Evolutionary conservation across 1,140 invertebrate species (phyloP).

Genomic region (Plutomurus gul): DNA sequence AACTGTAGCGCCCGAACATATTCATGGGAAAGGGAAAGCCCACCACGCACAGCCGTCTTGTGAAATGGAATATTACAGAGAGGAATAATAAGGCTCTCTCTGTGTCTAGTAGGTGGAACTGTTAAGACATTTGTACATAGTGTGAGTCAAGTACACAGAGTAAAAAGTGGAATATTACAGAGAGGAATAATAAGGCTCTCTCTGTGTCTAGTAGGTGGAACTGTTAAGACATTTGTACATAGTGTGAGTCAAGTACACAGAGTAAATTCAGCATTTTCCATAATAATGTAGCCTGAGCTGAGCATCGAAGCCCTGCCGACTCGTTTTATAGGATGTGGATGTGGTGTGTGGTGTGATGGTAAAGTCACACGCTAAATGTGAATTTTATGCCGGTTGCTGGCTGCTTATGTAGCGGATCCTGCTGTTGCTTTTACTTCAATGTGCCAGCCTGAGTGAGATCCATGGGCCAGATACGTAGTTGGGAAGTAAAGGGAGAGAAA

Average conservation of each 20-base stretch:
- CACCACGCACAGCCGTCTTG: no score
- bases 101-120: neutral
- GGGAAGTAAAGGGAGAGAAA: neutral
- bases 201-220: neutral
- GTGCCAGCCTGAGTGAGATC: neutral
- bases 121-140: neutral
- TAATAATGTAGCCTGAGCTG: no score
- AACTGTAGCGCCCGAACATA: no score
- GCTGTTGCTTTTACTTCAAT: constrained; percentile 7
- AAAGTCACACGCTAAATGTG: constrained; percentile 29
- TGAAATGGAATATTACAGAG: no score
- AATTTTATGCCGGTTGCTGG: constrained; percentile 30
- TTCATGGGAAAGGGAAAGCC: no score
- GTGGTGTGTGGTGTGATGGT: constrained; percentile 4
- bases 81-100: no score
- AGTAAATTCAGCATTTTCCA: no score
- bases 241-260: neutral
- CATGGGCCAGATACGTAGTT: neutral
- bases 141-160: neutral
- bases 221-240: neutral
- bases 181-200: neutral
- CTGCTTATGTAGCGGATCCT: constrained; percentile 9
- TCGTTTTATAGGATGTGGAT: neutral
- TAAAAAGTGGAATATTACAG: neutral
- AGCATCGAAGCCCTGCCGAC: neutral